phyloP scores from a whole-genome alignment of 37 sponge, comb jelly and placozoan genomes.

The Axinella damicornis region DNA sequence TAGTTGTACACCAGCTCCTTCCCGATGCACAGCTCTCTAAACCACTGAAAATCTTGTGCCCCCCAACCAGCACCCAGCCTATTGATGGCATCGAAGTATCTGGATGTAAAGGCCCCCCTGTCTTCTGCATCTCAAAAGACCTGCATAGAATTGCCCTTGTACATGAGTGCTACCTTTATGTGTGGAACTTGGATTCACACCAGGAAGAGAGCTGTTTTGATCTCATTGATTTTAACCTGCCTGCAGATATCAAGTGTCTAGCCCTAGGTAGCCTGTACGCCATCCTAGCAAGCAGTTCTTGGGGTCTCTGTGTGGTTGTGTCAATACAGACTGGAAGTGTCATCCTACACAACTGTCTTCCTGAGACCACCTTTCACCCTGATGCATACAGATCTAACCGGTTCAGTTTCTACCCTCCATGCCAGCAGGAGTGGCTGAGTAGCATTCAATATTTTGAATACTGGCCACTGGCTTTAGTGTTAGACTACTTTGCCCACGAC shows the following conservation, averaged over 20 bases:
- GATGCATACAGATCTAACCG: slow-evolving; percentile 3
- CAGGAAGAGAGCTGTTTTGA: slow-evolving; percentile 25
- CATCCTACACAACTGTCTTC: not conserved
- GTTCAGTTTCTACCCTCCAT: slow-evolving; percentile 33
- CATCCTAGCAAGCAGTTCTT: slow-evolving; percentile 51
- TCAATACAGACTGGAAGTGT: slow-evolving; percentile 6
- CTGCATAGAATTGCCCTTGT: slow-evolving; percentile 8
- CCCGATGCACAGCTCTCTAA: slow-evolving; percentile 54
- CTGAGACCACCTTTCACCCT: slow-evolving; percentile 23
- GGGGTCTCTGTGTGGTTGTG: slow-evolving; percentile 32
- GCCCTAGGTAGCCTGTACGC: slow-evolving; percentile 56
- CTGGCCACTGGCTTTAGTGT: slow-evolving; percentile 43
- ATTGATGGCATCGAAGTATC: slow-evolving; percentile 1
- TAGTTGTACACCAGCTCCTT: slow-evolving; percentile 35
- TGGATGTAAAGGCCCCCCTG: not conserved
- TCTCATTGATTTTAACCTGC: slow-evolving; percentile 14
- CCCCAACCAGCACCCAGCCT: not conserved
- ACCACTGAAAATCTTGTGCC: slow-evolving; percentile 39
- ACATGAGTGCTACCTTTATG: slow-evolving; percentile 31
- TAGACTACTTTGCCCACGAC: slow-evolving; percentile 5
- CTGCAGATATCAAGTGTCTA: slow-evolving; percentile 41
- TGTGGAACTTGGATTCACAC: slow-evolving; percentile 26
- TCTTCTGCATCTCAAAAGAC: slow-evolving; percentile 38
- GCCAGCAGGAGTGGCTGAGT: slow-evolving; percentile 45
- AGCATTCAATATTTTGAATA: slow-evolving; percentile 8